Evolutionary conservation across 2,888 invertebrate genomes (phyloP), one percentile per base, ranked within the genome.

Genomic region (Drosophila birchii): DNA sequence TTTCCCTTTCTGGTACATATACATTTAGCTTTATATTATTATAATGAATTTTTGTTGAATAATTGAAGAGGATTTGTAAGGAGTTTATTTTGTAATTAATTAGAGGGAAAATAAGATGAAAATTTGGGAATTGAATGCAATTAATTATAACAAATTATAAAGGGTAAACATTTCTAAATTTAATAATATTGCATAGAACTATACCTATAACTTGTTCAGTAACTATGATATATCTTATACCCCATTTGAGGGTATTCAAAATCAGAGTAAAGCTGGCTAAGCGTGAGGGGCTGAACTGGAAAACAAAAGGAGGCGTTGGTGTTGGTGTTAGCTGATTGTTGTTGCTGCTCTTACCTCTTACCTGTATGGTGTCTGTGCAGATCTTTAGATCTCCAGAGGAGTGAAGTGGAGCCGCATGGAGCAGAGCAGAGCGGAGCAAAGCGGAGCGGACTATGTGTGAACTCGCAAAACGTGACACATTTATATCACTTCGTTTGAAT

Each of bases 381-480:
- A 64, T 66, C 67, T 45, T 12, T n/a, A 66, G 66, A 67, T 67
- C 67, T 67, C 20, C n/a, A 16, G 29, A 38, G 26, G 29, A 38
- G 63, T 16, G 29, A 18, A 20, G 55, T 5, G 32, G 32, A 4
- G n/a, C 9, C 5, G 38, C 16, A n/a, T 18, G 39, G 18, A 23
- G 58, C 14, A 7, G 59, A 18, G 59, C 4, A 8, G 26, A 63
- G 64, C 29, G 56, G 68, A 67, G 63, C 47, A n/a, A 11, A 47
- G 26, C 78, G 75, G 81, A 76, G 80, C 86, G 83, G 89, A 91
- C 80, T 89, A 91, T 92, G 91, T 92, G 92, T 92, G 92, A 92
- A 92, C 91, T 92, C 88, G 91, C 89, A 91, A 91, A 91, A 92
- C 91, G 91, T 91, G 91, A 91, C 91, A 91, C 91, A 92, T 90